Evolutionary conservation across 2,113 vertebrate species (phyloP), one percentile per base, ranked within the genome.

Genomic region (Syngnathus scovelli): DNA sequence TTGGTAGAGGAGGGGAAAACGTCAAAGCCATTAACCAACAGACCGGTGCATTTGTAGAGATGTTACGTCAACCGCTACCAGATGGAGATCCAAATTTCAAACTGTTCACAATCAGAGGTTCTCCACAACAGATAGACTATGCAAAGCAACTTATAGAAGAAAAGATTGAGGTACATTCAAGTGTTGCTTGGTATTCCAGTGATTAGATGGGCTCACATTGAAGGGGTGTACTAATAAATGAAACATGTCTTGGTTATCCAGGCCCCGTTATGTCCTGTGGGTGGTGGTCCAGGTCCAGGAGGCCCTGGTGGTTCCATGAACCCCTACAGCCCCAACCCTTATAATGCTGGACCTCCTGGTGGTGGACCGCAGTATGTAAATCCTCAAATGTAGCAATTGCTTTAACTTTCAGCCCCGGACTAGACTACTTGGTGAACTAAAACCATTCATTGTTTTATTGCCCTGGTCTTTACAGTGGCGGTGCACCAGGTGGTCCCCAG

Each of bases 11-110:
- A 19, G 95, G 95, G 0, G 95, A 97, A 80, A 95, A 94, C 0
- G 94, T 97, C 52, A 96, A 95, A 88, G 90, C 94, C 68, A 96
- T 97, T 76, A 97, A 96, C 88, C 95, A 97, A 85, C 93, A 96
- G 85, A 95, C 94, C 0, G 95, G 95, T 1, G 95, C 95, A 0
- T 96, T 95, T 19, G 95, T 97, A 41, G 94, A 97, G 88, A 94
- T 97, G 70, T 95, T 93, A 1, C 92, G 93, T 69, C 93, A 97
- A 81, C 92, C 93, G 2, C 94, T 94, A 0, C 94, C 95, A 59
- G 95, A 97, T 0, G 94, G 94, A 0, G 94, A 96, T 83, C 95
- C 94, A 16, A 95, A 95, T 85, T 96, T 94, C 81, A 97, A 97
- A 67, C 84, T 97, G 18, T 97, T 97, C 69, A 93, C 80, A 76